phyloP scores from a whole-genome alignment of 2,888 invertebrate genomes.

The Polyommatus iphigenia region DNA sequence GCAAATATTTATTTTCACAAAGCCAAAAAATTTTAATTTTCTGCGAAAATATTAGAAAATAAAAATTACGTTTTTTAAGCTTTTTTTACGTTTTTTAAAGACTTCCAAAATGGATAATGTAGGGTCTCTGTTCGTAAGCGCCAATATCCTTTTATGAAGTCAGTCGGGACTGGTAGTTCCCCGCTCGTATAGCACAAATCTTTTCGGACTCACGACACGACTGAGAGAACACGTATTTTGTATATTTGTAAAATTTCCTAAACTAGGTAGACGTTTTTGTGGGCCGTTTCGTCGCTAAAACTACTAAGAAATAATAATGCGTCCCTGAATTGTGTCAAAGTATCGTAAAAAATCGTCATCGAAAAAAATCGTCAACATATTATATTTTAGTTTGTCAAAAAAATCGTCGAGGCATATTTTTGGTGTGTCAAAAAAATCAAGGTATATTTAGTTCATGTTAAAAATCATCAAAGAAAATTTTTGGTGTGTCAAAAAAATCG shows the following conservation, averaged over 20 bases:
- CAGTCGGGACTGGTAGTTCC: slow-evolving; percentile 30
- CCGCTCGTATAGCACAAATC: slow-evolving; percentile 39
- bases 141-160: neutral
- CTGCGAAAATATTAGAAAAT: too few relatives aligned
- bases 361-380: neutral
- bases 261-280: slow-evolving; percentile 44
- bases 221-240: slow-evolving; percentile 61
- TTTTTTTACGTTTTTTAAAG: too few relatives aligned
- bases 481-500: neutral
- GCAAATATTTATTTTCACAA: too few relatives aligned
- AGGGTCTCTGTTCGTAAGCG: neutral
- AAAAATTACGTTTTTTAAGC: too few relatives aligned
- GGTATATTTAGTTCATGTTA: too few relatives aligned
- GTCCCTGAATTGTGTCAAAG: neutral
- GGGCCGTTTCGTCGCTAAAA: slow-evolving; percentile 46
- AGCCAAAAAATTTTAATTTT: too few relatives aligned
- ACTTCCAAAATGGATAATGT: too few relatives aligned
- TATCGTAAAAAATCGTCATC: neutral
- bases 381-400: neutral
- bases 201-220: slow-evolving; percentile 44
- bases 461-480: neutral
- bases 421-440: too few relatives aligned
- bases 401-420: neutral
- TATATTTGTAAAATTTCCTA: slow-evolving; percentile 64
- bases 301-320: neutral